These are phyloP conservation scores for Meta bourneti DNA, from an alignment of 2,888 invertebrate genomes.

Conservation along the genomic window DNA sequence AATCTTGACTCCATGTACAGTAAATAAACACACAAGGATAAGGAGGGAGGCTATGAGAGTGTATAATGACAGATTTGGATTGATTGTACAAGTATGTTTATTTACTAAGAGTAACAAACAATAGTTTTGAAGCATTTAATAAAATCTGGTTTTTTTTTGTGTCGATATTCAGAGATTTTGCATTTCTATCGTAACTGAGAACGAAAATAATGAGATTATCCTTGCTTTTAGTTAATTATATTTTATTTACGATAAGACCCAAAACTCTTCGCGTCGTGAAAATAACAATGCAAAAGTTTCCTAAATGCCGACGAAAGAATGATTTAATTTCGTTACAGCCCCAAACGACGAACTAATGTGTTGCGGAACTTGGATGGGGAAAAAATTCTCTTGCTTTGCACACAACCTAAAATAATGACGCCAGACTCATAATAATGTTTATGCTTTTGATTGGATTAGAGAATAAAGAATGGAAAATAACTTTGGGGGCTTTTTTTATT, in stretches of 20 bases:
- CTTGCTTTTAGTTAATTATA: neutral
- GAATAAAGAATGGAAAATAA: neutral
- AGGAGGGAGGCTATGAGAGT: too few species aligned
- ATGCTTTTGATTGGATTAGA: neutral
- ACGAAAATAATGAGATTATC: neutral
- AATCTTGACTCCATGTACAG: too few species aligned
- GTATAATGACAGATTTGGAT: too few species aligned
- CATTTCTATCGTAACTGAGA: neutral
- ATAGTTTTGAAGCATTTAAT: too few species aligned
- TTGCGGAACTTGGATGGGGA: neutral
- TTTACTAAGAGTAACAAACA: too few species aligned
- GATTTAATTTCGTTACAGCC: neutral
- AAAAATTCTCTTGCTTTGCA: neutral
- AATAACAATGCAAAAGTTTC: neutral
- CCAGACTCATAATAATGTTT: neutral
- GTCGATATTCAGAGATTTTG: too few species aligned
- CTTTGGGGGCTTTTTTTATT: neutral
- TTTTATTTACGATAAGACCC: neutral
- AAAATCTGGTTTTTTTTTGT: too few species aligned
- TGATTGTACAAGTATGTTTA: too few species aligned
- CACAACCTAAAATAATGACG: neutral
- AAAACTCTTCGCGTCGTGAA: neutral
- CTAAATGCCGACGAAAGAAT: neutral
- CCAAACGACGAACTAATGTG: neutral
- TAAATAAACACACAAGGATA: too few species aligned